phyloP scores from a whole-genome alignment of 23 tunicate species.

The Corella eumyota region DNA sequence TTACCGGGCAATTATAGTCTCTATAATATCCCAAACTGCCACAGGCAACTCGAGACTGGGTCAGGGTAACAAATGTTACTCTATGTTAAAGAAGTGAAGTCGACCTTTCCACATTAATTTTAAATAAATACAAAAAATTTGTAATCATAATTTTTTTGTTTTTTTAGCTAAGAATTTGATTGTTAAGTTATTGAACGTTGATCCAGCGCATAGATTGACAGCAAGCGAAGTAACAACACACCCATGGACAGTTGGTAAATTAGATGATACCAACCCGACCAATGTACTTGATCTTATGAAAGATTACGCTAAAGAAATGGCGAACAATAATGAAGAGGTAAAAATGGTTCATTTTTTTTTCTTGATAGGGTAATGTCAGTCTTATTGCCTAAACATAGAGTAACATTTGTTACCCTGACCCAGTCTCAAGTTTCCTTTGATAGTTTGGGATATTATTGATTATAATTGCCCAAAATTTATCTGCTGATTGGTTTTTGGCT shows the following conservation, averaged over 20 bases:
- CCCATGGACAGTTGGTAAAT: constrained; percentile 71
- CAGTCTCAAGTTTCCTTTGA: too few species aligned
- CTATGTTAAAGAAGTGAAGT: too few species aligned
- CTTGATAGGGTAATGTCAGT: background rate
- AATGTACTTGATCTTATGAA: constrained; percentile 87
- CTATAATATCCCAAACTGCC: too few species aligned
- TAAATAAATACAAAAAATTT: too few species aligned
- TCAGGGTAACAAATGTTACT: too few species aligned
- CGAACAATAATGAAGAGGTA: constrained; percentile 20
- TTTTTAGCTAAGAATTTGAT: constrained; percentile 53
- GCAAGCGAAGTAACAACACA: constrained; percentile 51
- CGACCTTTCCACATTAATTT: too few species aligned
- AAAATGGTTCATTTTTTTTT: too few species aligned
- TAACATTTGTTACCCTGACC: background rate
- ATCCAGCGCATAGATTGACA: constrained; percentile 81
- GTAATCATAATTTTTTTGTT: too few species aligned
- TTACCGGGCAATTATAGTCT: too few species aligned
- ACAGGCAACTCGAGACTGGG: too few species aligned
- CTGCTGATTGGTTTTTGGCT: too few species aligned
- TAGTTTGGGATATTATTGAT: background rate
- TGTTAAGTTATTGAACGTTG: constrained; percentile 32
- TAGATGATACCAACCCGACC: constrained; percentile 26
- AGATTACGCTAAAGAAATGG: constrained; percentile 63
- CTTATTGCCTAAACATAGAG: background rate
- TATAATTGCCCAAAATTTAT: too few species aligned